Base-by-base conservation (phyloP, 2,113 vertebrate species). In the Phoenicopterus ruber region DNA sequence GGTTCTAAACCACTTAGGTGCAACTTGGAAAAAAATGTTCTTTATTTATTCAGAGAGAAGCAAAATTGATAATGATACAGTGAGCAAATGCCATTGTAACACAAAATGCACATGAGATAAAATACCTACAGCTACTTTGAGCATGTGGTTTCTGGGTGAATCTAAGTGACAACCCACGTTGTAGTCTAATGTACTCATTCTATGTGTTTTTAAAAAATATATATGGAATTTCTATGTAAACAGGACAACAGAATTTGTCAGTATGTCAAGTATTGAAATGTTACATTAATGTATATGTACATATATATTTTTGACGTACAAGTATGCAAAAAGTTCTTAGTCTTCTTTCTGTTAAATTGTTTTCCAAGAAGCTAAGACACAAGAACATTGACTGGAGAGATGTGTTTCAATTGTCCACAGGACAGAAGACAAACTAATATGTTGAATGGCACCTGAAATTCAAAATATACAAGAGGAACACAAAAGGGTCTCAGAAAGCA, bases 391-490 rank as follows among this genome's bases (percentile, higher is more conserved):
- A 49, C 22, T 69, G 25, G 9, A 55, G 4, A 74, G 18, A 61
- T 7, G 12, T 32, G 7, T 92, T 82, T 92, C 11, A 57, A 2
- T 8, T 26, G 6, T 70, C 69, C 15, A 32, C 10, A 32, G 7
- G 54, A 59, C 10, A 82, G 40, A 88, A 73, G 5, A 47, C 11
- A 67, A 77, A 76, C 15, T 52, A 57, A 21, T 11, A 65, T 7
- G 5, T 28, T 78, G 29, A 92, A 59, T 57, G n/a, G 5, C 13
- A 70, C 11, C 32, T 61, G 20, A 66, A 61, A 3, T n/a, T 90
- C 44, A 73, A 87, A 82, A 14, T 50, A 34, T 3, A 62, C 5
- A 77, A 69, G 14, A 0, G 0, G 10, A 86, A 81, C 0, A 1
- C 13, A 69, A 69, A 92, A 54, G 2, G 2, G 1, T 72, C 7